A percentile compares a stretch with the other conserved stretches of the same genome.
Evolutionary conservation across 2,113 vertebrate species (phyloP).

Genomic region (Balaeniceps rex): DNA sequence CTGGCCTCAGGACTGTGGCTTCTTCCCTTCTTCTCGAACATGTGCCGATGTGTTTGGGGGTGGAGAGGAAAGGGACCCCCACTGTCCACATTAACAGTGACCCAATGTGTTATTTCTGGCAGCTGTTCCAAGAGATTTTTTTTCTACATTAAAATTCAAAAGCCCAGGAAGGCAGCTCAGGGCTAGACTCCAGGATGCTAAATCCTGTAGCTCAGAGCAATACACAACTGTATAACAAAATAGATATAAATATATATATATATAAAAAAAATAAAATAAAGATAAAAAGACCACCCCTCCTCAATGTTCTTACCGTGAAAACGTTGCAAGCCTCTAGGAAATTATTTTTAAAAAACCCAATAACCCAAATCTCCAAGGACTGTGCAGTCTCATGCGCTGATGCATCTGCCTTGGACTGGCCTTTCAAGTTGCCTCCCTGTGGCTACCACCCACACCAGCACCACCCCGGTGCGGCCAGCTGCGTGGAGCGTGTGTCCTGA

Average conservation of each 20-base stretch:
- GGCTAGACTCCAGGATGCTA: not conserved
- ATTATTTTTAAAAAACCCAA: not conserved
- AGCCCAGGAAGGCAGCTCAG: not conserved
- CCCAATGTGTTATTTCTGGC: conserved; percentile 48
- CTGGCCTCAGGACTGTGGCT: not conserved
- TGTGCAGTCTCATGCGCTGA: not conserved
- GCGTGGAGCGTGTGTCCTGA: rapidly evolving
- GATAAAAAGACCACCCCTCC: not conserved
- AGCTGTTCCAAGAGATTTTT: not conserved
- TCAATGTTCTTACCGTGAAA: not conserved
- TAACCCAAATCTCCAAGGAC: not conserved
- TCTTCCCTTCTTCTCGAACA: not conserved
- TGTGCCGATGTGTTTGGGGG: not conserved
- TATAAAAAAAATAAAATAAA: not conserved
- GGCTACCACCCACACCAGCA: rapidly evolving
- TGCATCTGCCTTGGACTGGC: not conserved
- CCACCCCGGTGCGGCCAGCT: rapidly evolving
- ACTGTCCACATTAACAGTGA: not conserved
- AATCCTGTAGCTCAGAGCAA: not conserved
- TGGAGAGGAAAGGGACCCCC: not conserved
- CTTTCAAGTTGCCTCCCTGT: not conserved
- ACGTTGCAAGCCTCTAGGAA: not conserved
- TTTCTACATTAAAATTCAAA: conserved; percentile 45
- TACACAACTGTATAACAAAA: not conserved
- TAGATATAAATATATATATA: not conserved